Percentiles rank a stretch among this genome's conserved stretches.
Conservation (phyloP, 2,113 vertebrate genomes). For the Climacteris rufus region DNA sequence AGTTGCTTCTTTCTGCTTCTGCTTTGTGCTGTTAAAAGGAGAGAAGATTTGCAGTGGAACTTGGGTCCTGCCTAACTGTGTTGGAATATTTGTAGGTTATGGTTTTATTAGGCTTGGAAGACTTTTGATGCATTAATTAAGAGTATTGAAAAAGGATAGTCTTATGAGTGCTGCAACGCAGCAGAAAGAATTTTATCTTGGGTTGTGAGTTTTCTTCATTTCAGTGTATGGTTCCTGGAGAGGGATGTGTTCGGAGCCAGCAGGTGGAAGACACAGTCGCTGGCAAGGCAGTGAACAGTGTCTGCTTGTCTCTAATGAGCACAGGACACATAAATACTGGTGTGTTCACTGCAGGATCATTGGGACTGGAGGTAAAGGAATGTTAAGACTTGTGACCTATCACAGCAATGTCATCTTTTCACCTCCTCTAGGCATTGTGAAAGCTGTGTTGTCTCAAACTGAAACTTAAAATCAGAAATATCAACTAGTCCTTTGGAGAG, state of each 20-base stretch:
- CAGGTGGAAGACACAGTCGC: not conserved
- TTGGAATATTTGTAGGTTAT: not conserved
- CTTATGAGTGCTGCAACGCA: fast-evolving
- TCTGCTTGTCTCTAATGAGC: not conserved
- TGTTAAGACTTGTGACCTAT: not conserved
- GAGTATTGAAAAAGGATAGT: not conserved
- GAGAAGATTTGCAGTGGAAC: not conserved
- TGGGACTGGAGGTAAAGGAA: not conserved
- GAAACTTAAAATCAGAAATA: not conserved
- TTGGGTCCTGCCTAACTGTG: not conserved
- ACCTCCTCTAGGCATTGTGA: not conserved
- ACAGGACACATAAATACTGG: not conserved
- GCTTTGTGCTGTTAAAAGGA: not conserved
- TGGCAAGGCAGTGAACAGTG: not conserved
- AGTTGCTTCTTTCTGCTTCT: not conserved
- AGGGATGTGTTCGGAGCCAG: not conserved
- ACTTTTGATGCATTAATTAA: not conserved
- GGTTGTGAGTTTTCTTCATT: not conserved
- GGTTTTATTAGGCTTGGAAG: not conserved
- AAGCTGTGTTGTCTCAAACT: not conserved
- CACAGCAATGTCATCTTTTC: not conserved
- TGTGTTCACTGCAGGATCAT: not conserved
- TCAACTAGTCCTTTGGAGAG: not conserved
- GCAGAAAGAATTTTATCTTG: not conserved
- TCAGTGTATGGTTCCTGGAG: not conserved